Base-by-base conservation (phyloP, 2,113 vertebrate genomes). In the Campylomormyrus numenius region DNA sequence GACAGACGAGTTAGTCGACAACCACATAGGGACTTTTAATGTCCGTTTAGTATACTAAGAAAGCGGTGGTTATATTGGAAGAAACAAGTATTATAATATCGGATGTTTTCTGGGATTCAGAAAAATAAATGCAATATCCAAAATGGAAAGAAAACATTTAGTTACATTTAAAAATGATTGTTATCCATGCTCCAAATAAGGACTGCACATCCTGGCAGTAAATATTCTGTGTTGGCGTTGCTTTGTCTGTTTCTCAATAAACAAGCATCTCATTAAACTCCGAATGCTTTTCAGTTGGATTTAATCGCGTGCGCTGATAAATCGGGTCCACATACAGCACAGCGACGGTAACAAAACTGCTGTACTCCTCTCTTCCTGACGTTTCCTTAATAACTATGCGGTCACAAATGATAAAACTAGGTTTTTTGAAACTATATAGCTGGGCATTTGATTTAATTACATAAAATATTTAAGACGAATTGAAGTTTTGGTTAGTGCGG, bases 201-300 rank as follows among this genome's bases (percentile, higher is more conserved):
- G 39, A 62, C 21, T 53, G 15, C 56, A 39, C 31, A 52, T 87
- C 50, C 50, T 87, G 48, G 8, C 45, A 27, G 7, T 50, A 86
- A 86, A 50, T 50, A 86, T 49, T 87, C 86, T 53, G 49, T 58
- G 87, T 62, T 88, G 42, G 53, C 53, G 39, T 21, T 19, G 87
- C 87, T 62, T 88, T 88, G 87, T 88, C 39, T 88, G 53, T 42
- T 42, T 88, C 87, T 42, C 52, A 88, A 42, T 88, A 62, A 58
- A 66, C 62, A 88, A 62, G 53, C 87, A 62, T 88, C 87, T 88
- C 31, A 39, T 88, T 62, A 88, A n/a, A 58, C 31, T 13, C 84
- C 46, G 48, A 86, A 49, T 80, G 84, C 84, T 50, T 50, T n/a
- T 49, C 84, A 50, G 21, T 49, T 10, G 46, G 83, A 49, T 85